Evolutionary conservation across 2,888 invertebrate genomes (phyloP).

Genomic region (Plemyria rubiginata): DNA sequence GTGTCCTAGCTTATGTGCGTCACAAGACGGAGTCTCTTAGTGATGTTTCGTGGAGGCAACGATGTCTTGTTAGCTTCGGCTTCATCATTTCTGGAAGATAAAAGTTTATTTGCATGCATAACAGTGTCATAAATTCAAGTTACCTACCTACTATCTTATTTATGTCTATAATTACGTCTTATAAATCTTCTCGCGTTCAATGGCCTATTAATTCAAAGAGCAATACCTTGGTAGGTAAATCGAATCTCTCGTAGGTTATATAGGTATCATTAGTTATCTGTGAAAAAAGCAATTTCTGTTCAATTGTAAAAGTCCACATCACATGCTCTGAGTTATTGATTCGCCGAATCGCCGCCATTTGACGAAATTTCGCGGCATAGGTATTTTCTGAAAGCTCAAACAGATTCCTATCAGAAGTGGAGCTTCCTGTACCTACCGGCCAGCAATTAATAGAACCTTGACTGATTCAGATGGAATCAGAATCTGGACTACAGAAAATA

Average conservation of each 20-base stretch:
- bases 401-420: slow-evolving; percentile 5
- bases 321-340: slow-evolving; percentile 70
- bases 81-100: slow-evolving; percentile 78
- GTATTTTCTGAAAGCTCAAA: not conserved
- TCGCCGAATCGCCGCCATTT: slow-evolving; percentile 71
- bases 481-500: slow-evolving; percentile 6
- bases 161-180: not conserved
- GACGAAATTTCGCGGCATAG: slow-evolving; percentile 48
- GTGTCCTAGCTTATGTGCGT: slow-evolving; percentile 66
- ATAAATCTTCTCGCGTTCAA: slow-evolving; percentile 12
- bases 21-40: slow-evolving; percentile 74
- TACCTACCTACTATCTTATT: slow-evolving; percentile 2
- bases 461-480: not conserved
- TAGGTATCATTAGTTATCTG: not conserved
- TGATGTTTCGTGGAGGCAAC: slow-evolving; percentile 64
- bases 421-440: not conserved
- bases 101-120: slow-evolving; percentile 32
- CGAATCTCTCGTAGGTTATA: too few relatives aligned
- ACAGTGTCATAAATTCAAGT: slow-evolving; percentile 15
- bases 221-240: not conserved
- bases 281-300: slow-evolving; percentile 8
- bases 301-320: slow-evolving; percentile 34
- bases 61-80: slow-evolving; percentile 64
- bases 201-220: slow-evolving; percentile 3
- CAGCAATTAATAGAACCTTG: not conserved